Conservation (phyloP, 1,140 invertebrate species). For the Drosophila repleta region DNA sequence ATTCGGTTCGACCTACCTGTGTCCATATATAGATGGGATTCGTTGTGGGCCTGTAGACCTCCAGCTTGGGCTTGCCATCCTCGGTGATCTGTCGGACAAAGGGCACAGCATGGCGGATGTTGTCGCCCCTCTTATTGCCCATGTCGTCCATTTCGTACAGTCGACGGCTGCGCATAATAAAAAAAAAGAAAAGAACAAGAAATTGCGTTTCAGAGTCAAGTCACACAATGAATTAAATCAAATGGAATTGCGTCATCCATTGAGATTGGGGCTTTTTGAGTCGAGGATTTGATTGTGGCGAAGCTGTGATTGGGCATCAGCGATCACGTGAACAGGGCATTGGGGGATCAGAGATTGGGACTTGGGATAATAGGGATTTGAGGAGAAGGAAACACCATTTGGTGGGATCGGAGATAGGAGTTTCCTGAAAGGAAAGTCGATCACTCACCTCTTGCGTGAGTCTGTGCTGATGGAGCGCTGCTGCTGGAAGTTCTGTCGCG, state of each 20-base stretch:
- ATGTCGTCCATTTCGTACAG: slow-evolving; percentile 87
- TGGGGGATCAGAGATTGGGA: background rate
- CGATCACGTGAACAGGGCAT: background rate
- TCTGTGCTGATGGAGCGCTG: slow-evolving; percentile 82
- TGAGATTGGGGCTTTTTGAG: background rate
- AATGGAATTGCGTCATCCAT: slow-evolving; percentile 5
- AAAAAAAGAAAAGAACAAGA: slow-evolving; percentile 39
- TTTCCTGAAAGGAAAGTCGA: no score
- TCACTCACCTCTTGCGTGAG: slow-evolving; percentile 79
- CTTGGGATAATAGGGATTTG: background rate
- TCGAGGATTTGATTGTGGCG: background rate
- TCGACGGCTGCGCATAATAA: slow-evolving; percentile 60
- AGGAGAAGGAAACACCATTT: no score
- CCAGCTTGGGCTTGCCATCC: slow-evolving; percentile 83
- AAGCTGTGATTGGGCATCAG: no score
- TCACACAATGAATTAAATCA: background rate
- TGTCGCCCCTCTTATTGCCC: slow-evolving; percentile 85
- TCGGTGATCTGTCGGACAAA: slow-evolving; percentile 85
- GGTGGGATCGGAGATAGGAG: background rate
- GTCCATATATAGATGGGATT: slow-evolving; percentile 86
- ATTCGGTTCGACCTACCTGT: slow-evolving; percentile 83
- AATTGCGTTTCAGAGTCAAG: slow-evolving; percentile 43
- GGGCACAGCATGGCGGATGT: slow-evolving; percentile 85
- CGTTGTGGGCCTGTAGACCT: slow-evolving; percentile 85
- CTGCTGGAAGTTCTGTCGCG: slow-evolving; percentile 77